Evolutionary conservation across 2,888 invertebrate species (phyloP).

Genomic region (Homarus gammarus): DNA sequence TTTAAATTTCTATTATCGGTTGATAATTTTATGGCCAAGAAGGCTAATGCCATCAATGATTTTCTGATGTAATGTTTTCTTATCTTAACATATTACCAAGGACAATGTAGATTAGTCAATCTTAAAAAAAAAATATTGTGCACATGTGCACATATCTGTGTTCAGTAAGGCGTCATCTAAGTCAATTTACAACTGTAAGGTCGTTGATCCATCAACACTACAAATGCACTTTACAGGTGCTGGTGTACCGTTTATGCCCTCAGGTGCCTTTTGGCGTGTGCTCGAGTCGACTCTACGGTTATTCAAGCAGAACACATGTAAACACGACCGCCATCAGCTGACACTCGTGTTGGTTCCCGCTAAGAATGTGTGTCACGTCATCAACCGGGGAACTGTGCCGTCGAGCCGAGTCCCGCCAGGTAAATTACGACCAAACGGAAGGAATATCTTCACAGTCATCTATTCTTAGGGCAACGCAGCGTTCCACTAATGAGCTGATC

Average conservation of each 20-base stretch:
- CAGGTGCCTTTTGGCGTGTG: background rate
- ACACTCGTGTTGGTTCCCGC: background rate
- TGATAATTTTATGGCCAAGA: too few species aligned
- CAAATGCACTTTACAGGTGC: too few species aligned
- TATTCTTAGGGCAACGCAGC: background rate
- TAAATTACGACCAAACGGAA: background rate
- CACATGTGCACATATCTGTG: too few species aligned
- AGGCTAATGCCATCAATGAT: too few species aligned
- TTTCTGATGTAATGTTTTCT: too few species aligned
- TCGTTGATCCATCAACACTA: too few species aligned
- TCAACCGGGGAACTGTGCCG: slow-evolving; percentile 1
- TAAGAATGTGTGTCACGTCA: slow-evolving; percentile 16
- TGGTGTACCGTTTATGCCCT: background rate
- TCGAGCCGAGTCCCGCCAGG: background rate
- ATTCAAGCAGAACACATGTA: background rate
- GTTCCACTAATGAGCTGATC: background rate
- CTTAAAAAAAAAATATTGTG: too few species aligned
- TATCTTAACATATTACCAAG: too few species aligned
- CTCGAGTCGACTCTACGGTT: background rate
- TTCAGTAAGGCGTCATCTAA: too few species aligned
- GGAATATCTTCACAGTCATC: background rate
- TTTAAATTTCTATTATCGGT: too few species aligned
- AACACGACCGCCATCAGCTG: background rate
- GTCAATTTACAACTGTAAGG: too few species aligned
- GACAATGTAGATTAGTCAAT: too few species aligned